A percentile compares a stretch with the other conserved stretches of the same genome.
These are phyloP conservation scores for Mantis religiosa DNA, from an alignment of 2,888 invertebrate species.

Conservation along the genomic window DNA sequence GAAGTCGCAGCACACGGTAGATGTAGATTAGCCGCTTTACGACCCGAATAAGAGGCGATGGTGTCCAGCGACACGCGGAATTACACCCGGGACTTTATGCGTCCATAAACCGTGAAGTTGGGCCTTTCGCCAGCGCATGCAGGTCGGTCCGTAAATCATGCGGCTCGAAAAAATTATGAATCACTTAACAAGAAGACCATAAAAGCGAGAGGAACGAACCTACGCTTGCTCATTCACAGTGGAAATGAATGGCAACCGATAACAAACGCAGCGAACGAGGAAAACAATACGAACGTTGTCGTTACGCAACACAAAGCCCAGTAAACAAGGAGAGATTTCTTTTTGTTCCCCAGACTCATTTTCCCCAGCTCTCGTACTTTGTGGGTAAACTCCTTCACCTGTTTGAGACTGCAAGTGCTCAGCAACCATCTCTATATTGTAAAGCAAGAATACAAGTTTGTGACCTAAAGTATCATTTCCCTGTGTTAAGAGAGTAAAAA, in stretches of 20 bases:
- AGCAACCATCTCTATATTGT: no score
- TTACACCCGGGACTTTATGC: neutral
- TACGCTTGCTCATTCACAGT: neutral
- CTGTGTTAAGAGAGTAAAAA: no score
- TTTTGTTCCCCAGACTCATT: no score
- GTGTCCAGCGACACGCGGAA: neutral
- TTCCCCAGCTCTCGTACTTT: no score
- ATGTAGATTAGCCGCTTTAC: neutral
- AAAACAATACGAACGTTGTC: no score
- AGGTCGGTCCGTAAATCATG: neutral
- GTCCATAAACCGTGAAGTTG: neutral
- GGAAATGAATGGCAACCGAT: neutral
- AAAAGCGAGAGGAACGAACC: neutral
- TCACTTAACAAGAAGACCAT: neutral
- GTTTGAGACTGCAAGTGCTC: no score
- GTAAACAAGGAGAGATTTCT: no score
- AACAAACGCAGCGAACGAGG: neutral
- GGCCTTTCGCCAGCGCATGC: neutral
- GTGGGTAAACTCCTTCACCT: no score
- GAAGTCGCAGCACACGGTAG: no score
- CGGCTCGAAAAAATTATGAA: neutral
- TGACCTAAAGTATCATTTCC: no score
- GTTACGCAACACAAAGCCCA: no score
- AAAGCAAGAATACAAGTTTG: no score
- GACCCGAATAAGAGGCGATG: neutral